These are phyloP conservation scores for Drosophila atripex DNA, from an alignment of 2,888 invertebrate species.

Conservation along the genomic window DNA sequence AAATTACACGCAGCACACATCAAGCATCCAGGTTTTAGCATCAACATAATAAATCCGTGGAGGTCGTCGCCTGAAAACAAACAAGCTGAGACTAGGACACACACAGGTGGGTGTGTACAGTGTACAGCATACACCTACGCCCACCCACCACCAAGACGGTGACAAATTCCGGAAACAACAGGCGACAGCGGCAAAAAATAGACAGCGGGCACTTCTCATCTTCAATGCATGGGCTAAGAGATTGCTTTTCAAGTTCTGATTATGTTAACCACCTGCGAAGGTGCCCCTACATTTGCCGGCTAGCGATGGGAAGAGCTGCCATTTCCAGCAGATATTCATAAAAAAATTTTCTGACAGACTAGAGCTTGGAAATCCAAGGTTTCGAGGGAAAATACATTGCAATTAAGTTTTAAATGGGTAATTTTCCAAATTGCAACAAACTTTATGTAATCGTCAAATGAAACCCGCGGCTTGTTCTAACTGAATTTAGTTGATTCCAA, in stretches of 20 bases:
- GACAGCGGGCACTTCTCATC: slow-evolving; percentile 51
- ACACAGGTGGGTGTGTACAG: not conserved
- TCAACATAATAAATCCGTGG: slow-evolving; percentile 72
- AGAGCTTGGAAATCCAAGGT: no score
- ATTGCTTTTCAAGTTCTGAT: slow-evolving; percentile 73
- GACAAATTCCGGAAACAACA: slow-evolving; percentile 66
- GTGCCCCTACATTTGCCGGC: slow-evolving; percentile 10
- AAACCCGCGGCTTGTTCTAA: not conserved
- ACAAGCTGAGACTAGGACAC: slow-evolving; percentile 52
- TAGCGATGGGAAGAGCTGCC: slow-evolving; percentile 2
- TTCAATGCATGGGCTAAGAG: slow-evolving; percentile 64
- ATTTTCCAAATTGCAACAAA: no score
- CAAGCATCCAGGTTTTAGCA: slow-evolving; percentile 31
- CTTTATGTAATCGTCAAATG: no score
- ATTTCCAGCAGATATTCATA: not conserved
- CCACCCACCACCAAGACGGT: slow-evolving; percentile 29
- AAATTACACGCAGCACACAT: slow-evolving; percentile 67
- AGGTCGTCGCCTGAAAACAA: slow-evolving; percentile 68
- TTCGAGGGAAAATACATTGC: no score
- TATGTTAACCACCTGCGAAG: slow-evolving; percentile 67
- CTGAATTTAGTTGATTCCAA: no score
- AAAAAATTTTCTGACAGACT: no score
- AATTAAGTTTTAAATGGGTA: no score
- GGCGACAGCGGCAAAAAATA: slow-evolving; percentile 44
- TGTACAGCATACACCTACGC: slow-evolving; percentile 1